Conservation (phyloP, 53 echinoderm and acorn worm species). For the Crossaster papposus region DNA sequence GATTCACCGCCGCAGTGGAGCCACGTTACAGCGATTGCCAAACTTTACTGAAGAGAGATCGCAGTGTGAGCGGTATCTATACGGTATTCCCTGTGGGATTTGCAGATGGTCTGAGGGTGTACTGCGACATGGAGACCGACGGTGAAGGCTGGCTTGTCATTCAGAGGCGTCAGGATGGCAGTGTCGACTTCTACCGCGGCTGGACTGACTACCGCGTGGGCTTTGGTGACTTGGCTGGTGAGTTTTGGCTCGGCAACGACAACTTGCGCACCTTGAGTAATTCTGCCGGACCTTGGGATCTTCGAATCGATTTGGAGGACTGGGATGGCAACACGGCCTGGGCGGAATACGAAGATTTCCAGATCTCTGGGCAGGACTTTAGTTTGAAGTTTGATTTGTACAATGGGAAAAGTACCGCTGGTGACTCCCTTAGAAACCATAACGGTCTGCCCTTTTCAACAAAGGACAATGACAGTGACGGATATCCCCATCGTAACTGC, state of each 20-base stretch:
- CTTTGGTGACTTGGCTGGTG: conserved; percentile 10
- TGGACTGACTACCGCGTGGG: conserved; percentile 22
- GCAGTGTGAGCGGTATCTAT: not conserved
- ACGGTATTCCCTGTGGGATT: conserved; percentile 16
- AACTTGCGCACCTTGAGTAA: conserved; percentile 1
- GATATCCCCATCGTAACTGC: not conserved
- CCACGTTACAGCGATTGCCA: not conserved
- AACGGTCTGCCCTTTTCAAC: conserved; percentile 20
- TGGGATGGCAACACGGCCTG: not conserved
- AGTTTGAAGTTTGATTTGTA: not conserved
- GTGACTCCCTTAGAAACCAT: not conserved
- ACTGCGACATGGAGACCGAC: conserved; percentile 20
- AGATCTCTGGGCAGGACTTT: not conserved
- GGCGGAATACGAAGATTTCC: conserved; percentile 2
- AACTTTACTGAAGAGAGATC: not conserved
- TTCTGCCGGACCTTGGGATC: conserved; percentile 18
- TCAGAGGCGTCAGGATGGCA: conserved; percentile 35
- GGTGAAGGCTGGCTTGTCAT: conserved; percentile 26
- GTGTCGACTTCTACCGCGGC: conserved; percentile 29
- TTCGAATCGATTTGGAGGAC: not conserved
- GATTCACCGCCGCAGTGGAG: too few species aligned
- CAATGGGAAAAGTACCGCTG: not conserved
- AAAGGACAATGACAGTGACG: conserved; percentile 23
- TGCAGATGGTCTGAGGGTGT: not conserved
- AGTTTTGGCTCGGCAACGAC: conserved; percentile 37